Evolutionary conservation across 2,797 vertebrate species (phyloP).

Genomic region (Streptopelia turtur): DNA sequence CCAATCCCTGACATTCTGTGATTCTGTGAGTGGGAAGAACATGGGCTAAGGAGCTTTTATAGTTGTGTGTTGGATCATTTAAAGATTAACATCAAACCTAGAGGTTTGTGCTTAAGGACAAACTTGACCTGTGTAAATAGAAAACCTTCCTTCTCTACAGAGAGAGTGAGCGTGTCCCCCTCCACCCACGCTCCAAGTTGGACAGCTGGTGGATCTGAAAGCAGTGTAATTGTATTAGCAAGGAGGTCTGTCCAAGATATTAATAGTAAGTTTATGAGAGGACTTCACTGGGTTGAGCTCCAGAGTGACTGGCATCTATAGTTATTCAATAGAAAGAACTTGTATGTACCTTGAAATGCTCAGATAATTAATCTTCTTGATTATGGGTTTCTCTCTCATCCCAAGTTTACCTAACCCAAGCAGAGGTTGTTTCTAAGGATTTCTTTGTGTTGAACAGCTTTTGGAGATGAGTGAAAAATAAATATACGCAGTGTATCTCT

Average conservation of each 20-base stretch:
- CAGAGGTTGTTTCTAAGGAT: background rate
- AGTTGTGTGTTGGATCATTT: background rate
- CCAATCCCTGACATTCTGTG: no score
- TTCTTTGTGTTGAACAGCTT: background rate
- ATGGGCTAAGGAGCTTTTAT: background rate
- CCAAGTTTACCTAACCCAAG: background rate
- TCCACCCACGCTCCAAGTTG: background rate
- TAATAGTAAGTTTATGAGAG: background rate
- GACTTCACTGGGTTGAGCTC: background rate
- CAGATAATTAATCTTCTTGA: background rate
- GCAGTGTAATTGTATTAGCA: background rate
- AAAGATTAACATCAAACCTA: background rate
- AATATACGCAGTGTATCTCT: background rate
- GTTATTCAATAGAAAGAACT: background rate
- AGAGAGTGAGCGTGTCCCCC: background rate
- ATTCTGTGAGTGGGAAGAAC: background rate
- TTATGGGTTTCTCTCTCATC: background rate
- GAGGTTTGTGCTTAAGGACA: background rate
- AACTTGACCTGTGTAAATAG: background rate
- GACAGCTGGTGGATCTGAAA: background rate
- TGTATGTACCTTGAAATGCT: background rate
- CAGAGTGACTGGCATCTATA: background rate
- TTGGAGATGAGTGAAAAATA: background rate
- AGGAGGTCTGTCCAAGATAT: background rate
- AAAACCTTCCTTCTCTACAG: background rate